Percentiles rank a stretch among this genome's conserved stretches.
Evolutionary conservation across 2,113 vertebrate species (phyloP).

Genomic region (Tachycineta bicolor): DNA sequence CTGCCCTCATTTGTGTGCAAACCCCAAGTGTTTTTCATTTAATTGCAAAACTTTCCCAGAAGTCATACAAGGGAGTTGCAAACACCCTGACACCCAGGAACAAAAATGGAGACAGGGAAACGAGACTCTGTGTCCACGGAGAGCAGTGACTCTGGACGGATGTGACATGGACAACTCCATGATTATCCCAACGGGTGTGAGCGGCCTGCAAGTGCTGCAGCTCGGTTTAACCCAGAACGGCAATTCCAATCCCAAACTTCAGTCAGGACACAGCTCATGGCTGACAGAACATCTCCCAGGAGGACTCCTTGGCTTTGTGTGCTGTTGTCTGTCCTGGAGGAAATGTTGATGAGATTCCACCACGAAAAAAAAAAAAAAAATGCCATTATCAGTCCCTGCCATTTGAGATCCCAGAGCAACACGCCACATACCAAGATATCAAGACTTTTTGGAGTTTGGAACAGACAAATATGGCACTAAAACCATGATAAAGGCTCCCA

Average conservation of each 20-base stretch:
- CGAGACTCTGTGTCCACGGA: accelerated
- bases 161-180: accelerated
- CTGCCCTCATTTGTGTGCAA: neutral
- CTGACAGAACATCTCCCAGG: neutral
- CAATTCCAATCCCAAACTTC: neutral
- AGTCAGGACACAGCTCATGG: neutral
- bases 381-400: neutral
- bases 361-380: neutral
- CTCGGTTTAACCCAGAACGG: neutral
- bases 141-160: neutral
- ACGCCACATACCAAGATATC: neutral
- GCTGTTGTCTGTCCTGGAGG: neutral
- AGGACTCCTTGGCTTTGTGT: neutral
- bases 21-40: neutral
- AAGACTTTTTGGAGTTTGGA: neutral
- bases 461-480: neutral
- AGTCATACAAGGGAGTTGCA: neutral
- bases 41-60: neutral
- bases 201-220: accelerated
- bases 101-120: neutral
- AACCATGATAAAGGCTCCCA: neutral
- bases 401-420: neutral
- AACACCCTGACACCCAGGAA: neutral
- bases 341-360: neutral
- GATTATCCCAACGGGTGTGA: accelerated